Evolutionary conservation across 2,113 vertebrate genomes (phyloP).

Genomic region (Peromyscus maniculatus): DNA sequence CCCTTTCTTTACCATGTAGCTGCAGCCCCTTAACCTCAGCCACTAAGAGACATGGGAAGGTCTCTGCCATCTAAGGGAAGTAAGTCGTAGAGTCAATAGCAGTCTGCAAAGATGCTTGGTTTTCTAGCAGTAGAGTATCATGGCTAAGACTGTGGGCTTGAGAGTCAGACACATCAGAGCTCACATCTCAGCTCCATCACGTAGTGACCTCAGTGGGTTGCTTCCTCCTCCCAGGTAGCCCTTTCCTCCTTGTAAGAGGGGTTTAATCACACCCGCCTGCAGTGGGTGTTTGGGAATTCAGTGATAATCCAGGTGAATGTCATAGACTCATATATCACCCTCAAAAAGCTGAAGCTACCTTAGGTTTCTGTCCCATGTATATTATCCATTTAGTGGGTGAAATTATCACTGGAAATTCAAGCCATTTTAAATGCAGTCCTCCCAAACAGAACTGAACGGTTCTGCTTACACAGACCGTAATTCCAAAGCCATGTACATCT

Average conservation of each 20-base stretch:
- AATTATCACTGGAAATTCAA: conserved; percentile 37
- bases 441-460: conserved; percentile 22
- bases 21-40: conserved; percentile 68
- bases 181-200: background rate
- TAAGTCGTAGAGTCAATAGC: conserved; percentile 64
- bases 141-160: conserved; percentile 29
- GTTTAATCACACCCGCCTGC: background rate
- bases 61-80: conserved; percentile 75
- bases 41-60: conserved; percentile 74
- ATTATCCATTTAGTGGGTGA: conserved; percentile 42
- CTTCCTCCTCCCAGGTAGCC: conserved; percentile 29
- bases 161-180: background rate
- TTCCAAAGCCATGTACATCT: background rate
- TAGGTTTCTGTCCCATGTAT: background rate
- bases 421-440: conserved; percentile 29
- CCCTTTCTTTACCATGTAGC: conserved; percentile 77
- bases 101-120: conserved; percentile 58
- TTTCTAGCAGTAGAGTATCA: conserved; percentile 42
- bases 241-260: conserved; percentile 50
- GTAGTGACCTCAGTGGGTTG: background rate
- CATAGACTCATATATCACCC: background rate
- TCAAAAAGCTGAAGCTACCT: background rate
- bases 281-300: conserved; percentile 39
- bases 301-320: conserved; percentile 43
- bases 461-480: conserved; percentile 37